Evolutionary conservation across 2,113 vertebrate species (phyloP).

Genomic region (Cinclus mexicanus): DNA sequence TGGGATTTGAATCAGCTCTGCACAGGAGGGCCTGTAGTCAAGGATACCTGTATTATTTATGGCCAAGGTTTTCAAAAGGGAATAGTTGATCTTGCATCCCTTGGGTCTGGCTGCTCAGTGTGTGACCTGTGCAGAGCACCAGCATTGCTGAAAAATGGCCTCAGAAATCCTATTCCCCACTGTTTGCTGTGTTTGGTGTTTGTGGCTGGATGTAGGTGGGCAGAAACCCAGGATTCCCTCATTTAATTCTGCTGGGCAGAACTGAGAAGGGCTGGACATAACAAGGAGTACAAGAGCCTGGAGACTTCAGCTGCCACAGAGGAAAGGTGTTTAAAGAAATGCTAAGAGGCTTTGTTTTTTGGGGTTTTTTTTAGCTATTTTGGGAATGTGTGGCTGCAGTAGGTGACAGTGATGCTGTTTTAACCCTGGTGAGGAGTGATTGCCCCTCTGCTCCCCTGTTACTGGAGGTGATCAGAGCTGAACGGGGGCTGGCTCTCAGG

Average conservation of each 20-base stretch:
- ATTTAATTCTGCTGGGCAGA: accelerated
- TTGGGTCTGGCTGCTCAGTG: not conserved
- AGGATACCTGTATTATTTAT: constrained; percentile 51
- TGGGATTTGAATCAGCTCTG: constrained; percentile 31
- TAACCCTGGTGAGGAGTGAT: not conserved
- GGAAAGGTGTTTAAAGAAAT: not conserved
- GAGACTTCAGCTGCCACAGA: not conserved
- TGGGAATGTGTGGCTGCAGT: not conserved
- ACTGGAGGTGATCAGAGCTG: not conserved
- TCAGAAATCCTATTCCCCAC: not conserved
- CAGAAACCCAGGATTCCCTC: not conserved
- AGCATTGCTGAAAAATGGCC: not conserved
- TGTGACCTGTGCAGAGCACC: not conserved
- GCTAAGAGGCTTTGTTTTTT: not conserved
- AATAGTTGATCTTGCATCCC: constrained; percentile 10
- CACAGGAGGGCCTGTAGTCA: not conserved
- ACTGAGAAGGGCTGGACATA: too few species aligned
- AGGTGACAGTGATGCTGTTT: not conserved
- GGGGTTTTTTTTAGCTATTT: not conserved
- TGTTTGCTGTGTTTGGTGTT: not conserved
- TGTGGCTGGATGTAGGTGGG: not conserved
- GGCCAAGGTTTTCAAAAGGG: not conserved
- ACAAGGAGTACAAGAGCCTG: accelerated
- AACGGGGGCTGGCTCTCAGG: not conserved
- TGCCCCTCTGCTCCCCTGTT: not conserved